These are phyloP conservation scores for Euleptes europaea DNA, from an alignment of 2,113 vertebrate genomes.

Conservation along the genomic window DNA sequence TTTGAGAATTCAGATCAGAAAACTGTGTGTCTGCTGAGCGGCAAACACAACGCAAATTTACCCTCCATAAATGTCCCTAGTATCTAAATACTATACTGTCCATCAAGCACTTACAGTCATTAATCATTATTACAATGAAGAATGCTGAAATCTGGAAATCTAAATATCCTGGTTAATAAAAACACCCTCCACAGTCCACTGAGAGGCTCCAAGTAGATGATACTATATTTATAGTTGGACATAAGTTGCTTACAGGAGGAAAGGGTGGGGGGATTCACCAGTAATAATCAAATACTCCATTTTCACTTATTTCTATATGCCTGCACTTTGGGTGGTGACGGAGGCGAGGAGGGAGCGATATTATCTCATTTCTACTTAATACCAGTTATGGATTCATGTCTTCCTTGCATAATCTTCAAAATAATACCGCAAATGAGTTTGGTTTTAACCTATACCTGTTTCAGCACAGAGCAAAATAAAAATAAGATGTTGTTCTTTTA, in stretches of 20 bases:
- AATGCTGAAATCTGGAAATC: neutral
- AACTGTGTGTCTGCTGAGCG: no score
- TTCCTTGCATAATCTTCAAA: conserved; percentile 52
- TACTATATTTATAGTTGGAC: neutral
- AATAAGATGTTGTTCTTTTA: conserved; percentile 64
- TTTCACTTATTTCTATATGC: conserved; percentile 31
- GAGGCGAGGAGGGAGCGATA: conserved; percentile 37
- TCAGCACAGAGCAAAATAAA: conserved; percentile 50
- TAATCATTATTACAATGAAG: neutral
- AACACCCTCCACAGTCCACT: neutral
- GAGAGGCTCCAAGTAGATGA: neutral
- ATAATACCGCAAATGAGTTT: conserved; percentile 64
- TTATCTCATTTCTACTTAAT: conserved; percentile 37
- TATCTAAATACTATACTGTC: no score
- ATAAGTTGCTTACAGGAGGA: conserved; percentile 1
- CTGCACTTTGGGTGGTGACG: conserved; percentile 56
- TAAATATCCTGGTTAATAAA: neutral
- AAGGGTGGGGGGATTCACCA: no score
- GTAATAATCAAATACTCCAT: no score
- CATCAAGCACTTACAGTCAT: no score
- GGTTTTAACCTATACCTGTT: conserved; percentile 69
- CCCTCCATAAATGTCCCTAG: no score
- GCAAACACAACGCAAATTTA: no score
- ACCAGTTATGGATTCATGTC: conserved; percentile 56
- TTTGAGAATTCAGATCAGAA: no score